These are phyloP conservation scores for Lethrus apterus DNA, from an alignment of 1,140 invertebrate species.

Conservation along the genomic window DNA sequence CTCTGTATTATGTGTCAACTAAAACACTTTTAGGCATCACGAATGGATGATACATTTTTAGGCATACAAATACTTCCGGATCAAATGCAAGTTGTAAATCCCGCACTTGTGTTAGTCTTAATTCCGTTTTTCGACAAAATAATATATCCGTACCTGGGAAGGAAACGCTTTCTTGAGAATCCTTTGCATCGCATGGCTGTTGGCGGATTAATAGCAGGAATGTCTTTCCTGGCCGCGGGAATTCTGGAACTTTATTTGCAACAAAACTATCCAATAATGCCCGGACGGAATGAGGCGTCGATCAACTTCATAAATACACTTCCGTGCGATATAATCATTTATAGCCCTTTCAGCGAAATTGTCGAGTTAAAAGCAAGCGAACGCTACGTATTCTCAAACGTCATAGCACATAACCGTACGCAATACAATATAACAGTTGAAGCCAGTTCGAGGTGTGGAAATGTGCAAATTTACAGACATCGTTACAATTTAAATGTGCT, in stretches of 20 bases:
- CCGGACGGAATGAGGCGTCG: slow-evolving; percentile 26
- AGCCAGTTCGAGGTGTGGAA: slow-evolving; percentile 26
- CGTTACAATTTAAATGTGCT: slow-evolving; percentile 25
- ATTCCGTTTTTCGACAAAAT: slow-evolving; percentile 58
- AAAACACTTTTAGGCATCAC: slow-evolving; percentile 60
- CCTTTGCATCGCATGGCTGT: slow-evolving; percentile 58
- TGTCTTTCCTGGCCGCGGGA: slow-evolving; percentile 30
- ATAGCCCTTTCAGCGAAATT: slow-evolving; percentile 23
- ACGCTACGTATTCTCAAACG: slow-evolving; percentile 26
- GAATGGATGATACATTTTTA: slow-evolving; percentile 55
- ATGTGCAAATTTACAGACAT: slow-evolving; percentile 16
- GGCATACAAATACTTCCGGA: slow-evolving; percentile 51
- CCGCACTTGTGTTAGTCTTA: slow-evolving; percentile 55
- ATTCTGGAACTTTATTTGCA: slow-evolving; percentile 33
- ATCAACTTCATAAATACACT: slow-evolving; percentile 37
- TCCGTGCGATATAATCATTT: slow-evolving; percentile 30
- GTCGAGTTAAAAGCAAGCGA: slow-evolving; percentile 23
- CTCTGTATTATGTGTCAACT: no score
- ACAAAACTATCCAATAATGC: slow-evolving; percentile 31
- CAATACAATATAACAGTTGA: slow-evolving; percentile 27
- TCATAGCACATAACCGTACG: slow-evolving; percentile 28
- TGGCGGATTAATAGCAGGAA: slow-evolving; percentile 50
- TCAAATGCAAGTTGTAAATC: slow-evolving; percentile 62
- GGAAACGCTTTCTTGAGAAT: slow-evolving; percentile 40
- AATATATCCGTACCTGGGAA: slow-evolving; percentile 45